phyloP scores from a whole-genome alignment of 2,888 invertebrate genomes.

The Monochamus alternatus region DNA sequence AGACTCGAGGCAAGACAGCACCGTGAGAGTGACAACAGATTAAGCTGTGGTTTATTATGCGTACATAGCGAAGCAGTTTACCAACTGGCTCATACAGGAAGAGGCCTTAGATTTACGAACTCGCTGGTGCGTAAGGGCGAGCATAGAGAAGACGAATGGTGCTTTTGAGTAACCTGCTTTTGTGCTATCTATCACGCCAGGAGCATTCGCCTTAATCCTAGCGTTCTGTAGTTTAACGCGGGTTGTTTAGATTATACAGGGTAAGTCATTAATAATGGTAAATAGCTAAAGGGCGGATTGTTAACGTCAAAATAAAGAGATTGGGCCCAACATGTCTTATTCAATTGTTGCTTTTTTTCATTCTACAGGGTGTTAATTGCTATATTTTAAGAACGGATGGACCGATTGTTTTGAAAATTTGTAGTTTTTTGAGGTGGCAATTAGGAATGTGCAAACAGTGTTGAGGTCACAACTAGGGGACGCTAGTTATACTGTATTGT shows the following conservation, averaged over 20 bases:
- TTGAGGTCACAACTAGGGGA: too few species aligned
- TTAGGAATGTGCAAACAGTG: too few species aligned
- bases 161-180: not conserved
- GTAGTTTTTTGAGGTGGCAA: too few species aligned
- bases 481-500: too few species aligned
- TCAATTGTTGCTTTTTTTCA: too few species aligned
- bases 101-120: not conserved
- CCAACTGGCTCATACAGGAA: not conserved
- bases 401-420: too few species aligned
- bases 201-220: not conserved
- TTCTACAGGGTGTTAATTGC: too few species aligned
- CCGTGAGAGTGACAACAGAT: conserved; percentile 1
- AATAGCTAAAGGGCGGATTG: too few species aligned
- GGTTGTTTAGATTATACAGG: not conserved
- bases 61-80: not conserved
- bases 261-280: too few species aligned
- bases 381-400: too few species aligned
- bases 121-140: not conserved
- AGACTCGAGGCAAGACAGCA: not conserved
- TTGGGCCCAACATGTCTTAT: too few species aligned
- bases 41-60: conserved; percentile 11
- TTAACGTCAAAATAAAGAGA: too few species aligned
- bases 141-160: not conserved
- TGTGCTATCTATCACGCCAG: conserved; percentile 2
- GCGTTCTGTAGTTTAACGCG: not conserved